Percentiles rank a stretch among this genome's conserved stretches.
Evolutionary conservation across 2,888 invertebrate species (phyloP).

Genomic region (Pheosia tremula): DNA sequence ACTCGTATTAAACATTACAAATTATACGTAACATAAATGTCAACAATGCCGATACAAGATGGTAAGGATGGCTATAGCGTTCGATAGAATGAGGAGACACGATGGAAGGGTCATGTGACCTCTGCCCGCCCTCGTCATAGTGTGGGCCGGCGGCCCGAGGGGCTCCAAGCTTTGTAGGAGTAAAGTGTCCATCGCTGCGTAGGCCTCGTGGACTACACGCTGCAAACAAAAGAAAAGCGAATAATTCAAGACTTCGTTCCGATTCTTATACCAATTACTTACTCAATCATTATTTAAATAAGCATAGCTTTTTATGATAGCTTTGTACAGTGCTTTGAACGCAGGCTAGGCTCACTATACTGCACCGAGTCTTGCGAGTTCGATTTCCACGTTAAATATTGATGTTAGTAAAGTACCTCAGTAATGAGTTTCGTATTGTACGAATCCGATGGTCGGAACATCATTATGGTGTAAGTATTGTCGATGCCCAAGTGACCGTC

Average conservation of each 20-base stretch:
- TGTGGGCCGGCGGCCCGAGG: constrained; percentile 27
- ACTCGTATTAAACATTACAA: constrained; percentile 2
- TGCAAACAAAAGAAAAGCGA: constrained; percentile 37
- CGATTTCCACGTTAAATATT: too few species aligned
- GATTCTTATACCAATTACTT: too few species aligned
- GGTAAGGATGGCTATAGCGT: neutral
- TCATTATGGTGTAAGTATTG: constrained; percentile 74
- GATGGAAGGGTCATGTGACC: neutral
- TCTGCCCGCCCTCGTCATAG: constrained; percentile 25
- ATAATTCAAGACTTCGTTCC: too few species aligned
- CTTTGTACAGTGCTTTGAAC: too few species aligned
- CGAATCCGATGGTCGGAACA: constrained; percentile 67
- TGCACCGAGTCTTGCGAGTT: too few species aligned
- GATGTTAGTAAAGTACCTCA: constrained; percentile 49
- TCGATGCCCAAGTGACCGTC: constrained; percentile 76
- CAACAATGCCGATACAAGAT: neutral
- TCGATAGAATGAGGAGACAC: neutral
- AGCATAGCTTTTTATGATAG: too few species aligned
- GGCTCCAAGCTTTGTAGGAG: constrained; percentile 58
- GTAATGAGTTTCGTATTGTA: constrained; percentile 59
- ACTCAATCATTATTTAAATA: too few species aligned
- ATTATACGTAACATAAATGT: constrained; percentile 1
- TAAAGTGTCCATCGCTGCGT: constrained; percentile 72
- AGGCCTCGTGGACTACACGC: constrained; percentile 74
- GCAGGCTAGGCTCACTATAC: too few species aligned